Conservation (phyloP, 2,113 vertebrate species). For the Piprites chloris region DNA sequence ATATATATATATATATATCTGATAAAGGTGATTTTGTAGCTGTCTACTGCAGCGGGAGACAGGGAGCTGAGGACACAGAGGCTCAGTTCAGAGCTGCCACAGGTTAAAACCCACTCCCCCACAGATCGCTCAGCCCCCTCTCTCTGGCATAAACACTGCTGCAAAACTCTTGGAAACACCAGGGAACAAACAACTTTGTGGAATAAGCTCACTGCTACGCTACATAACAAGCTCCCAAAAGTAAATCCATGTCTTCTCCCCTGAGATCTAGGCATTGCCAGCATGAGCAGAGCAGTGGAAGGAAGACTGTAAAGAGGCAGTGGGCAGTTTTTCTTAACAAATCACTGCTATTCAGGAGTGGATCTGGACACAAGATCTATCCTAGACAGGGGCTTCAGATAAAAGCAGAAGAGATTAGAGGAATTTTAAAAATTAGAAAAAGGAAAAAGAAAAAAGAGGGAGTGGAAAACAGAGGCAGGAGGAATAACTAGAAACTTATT, state of each 20-base stretch:
- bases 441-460: neutral
- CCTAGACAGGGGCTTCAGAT: neutral
- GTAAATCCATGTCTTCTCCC: neutral
- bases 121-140: neutral
- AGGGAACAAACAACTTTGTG: neutral
- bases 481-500: neutral
- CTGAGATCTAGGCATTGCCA: neutral
- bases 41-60: neutral
- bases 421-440: neutral
- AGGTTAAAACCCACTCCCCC: neutral
- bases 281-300: neutral
- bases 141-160: neutral
- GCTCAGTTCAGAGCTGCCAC: neutral
- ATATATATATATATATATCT: neutral
- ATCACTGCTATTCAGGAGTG: neutral
- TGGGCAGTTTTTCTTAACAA: neutral
- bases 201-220: neutral
- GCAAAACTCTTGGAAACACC: neutral
- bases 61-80: neutral
- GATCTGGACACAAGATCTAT: neutral
- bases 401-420: neutral
- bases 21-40: constrained; percentile 6
- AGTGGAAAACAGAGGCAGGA: neutral
- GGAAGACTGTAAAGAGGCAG: neutral
- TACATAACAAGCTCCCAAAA: neutral